phyloP scores from a whole-genome alignment of 2,113 vertebrate species.

The Guaruba guarouba region DNA sequence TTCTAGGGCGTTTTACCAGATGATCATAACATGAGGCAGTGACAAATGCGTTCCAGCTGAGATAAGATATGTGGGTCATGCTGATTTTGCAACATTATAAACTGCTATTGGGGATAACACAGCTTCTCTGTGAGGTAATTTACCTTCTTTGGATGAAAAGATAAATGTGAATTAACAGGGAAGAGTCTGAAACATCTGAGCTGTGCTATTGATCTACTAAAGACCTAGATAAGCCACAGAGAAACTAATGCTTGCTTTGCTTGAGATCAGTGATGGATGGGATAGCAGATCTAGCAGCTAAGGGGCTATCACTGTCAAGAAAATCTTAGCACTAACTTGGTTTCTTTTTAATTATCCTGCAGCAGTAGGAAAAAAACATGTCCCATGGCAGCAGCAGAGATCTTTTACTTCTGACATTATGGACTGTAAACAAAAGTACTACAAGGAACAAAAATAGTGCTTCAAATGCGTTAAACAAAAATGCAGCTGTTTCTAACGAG shows the following conservation, averaged over 20 bases:
- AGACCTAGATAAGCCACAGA: constrained; percentile 52
- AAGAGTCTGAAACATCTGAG: constrained; percentile 41
- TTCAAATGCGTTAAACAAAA: background rate
- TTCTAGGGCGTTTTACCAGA: constrained; percentile 4
- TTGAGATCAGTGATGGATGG: constrained; percentile 45
- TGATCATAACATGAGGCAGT: background rate
- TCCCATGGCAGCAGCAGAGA: background rate
- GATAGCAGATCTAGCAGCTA: constrained; percentile 17
- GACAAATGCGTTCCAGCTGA: constrained; percentile 51
- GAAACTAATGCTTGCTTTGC: constrained; percentile 31
- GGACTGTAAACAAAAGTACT: background rate
- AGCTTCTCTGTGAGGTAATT: constrained; percentile 37
- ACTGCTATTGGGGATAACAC: background rate
- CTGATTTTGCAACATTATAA: constrained; percentile 53
- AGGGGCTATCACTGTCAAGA: constrained; percentile 33
- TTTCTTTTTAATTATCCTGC: background rate
- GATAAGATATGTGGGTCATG: constrained; percentile 43
- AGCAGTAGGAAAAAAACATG: background rate
- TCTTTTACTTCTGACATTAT: background rate
- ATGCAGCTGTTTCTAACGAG: background rate
- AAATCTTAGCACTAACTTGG: background rate
- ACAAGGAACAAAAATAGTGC: background rate
- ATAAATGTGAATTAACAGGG: constrained; percentile 52
- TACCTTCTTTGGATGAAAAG: constrained; percentile 52
- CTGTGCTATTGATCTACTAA: constrained; percentile 52